Percentiles rank a stretch among this genome's conserved stretches.
These are phyloP conservation scores for Cetonia aurata DNA, from an alignment of 2,888 invertebrate species.

Conservation along the genomic window DNA sequence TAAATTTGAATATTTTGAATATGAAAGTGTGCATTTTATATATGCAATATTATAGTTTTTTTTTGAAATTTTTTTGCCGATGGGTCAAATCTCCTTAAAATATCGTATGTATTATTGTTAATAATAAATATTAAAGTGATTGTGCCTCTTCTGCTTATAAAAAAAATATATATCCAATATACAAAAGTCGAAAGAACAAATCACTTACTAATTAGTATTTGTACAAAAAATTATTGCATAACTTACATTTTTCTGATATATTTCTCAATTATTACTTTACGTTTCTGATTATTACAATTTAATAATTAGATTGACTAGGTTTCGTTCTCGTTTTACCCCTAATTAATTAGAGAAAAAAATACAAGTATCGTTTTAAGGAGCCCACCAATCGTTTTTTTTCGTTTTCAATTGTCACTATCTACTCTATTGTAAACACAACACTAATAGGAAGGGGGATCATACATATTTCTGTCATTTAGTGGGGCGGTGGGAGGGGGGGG, in stretches of 20 bases:
- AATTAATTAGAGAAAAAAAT: constrained; percentile 20
- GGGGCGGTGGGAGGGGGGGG: constrained; percentile 51
- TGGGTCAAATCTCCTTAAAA: constrained; percentile 61
- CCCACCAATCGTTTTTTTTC: constrained; percentile 52
- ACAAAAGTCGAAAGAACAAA: too few species aligned
- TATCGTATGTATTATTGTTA: background rate
- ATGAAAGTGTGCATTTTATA: too few species aligned
- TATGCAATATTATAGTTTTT: constrained; percentile 52
- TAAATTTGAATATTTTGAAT: too few species aligned
- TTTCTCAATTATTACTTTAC: constrained; percentile 58
- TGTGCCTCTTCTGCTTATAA: constrained; percentile 59
- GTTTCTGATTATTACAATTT: constrained; percentile 46
- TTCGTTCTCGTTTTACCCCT: constrained; percentile 31
- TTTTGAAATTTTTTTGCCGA: constrained; percentile 21
- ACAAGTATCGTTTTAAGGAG: constrained; percentile 58
- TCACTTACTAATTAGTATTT: constrained; percentile 20
- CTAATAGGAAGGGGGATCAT: constrained; percentile 34
- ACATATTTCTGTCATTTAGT: too few species aligned
- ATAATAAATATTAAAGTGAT: constrained; percentile 56
- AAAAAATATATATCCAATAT: background rate
- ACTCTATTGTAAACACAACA: constrained; percentile 50
- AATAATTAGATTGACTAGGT: constrained; percentile 53
- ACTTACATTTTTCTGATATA: constrained; percentile 55
- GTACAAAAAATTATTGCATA: constrained; percentile 60
- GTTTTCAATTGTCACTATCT: constrained; percentile 52